phyloP scores from a whole-genome alignment of 1,140 invertebrate species.

The Diabrotica virgifera region DNA sequence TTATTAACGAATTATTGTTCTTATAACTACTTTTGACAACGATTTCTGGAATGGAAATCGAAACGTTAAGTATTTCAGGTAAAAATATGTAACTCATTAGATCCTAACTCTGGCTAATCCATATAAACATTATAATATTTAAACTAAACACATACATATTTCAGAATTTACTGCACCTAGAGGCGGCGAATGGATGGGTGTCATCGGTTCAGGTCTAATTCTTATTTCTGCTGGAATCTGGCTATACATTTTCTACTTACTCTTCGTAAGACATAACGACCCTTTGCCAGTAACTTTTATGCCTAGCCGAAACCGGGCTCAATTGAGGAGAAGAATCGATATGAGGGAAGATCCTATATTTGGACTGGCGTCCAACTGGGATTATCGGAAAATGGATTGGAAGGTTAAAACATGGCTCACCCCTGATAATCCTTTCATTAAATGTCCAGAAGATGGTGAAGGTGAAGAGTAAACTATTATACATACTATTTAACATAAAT shows the following conservation, averaged over 20 bases:
- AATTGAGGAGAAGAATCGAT: constrained; percentile 74
- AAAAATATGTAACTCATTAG: too few species aligned
- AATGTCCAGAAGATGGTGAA: constrained; percentile 24
- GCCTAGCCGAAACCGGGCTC: constrained; percentile 52
- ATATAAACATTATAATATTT: too few species aligned
- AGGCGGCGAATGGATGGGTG: constrained; percentile 26
- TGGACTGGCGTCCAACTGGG: constrained; percentile 66
- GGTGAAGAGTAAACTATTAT: constrained; percentile 16
- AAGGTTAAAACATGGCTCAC: constrained; percentile 43
- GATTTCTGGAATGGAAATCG: too few species aligned
- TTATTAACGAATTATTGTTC: too few species aligned
- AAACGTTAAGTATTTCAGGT: too few species aligned
- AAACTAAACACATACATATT: background rate
- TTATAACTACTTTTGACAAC: too few species aligned
- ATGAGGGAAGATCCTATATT: constrained; percentile 72
- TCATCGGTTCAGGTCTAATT: constrained; percentile 22
- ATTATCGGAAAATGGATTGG: constrained; percentile 65
- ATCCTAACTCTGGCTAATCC: too few species aligned
- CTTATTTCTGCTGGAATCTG: constrained; percentile 26
- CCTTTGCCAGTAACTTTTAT: constrained; percentile 19
- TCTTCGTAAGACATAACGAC: constrained; percentile 22
- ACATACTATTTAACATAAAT: background rate
- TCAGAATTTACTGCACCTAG: constrained; percentile 27
- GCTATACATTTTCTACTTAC: constrained; percentile 25
- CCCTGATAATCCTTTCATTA: constrained; percentile 35